Percentiles rank a stretch among this genome's conserved stretches.
These are phyloP conservation scores for Sardinella longiceps DNA, from an alignment of 2,797 vertebrate species.

Conservation along the genomic window DNA sequence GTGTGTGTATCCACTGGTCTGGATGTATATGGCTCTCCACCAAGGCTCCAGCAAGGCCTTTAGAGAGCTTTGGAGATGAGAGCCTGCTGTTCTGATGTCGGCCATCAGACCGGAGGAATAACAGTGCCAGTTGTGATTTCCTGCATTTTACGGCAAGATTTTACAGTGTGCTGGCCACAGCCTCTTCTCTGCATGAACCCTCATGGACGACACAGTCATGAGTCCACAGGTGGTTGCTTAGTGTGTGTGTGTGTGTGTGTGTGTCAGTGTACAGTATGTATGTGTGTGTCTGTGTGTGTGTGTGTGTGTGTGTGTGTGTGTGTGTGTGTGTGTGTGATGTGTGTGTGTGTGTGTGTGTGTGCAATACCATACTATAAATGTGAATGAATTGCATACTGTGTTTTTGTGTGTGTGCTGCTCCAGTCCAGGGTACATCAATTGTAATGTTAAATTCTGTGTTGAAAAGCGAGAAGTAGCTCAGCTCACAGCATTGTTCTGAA, in stretches of 20 bases:
- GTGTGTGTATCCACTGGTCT: not conserved
- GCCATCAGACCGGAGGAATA: constrained; percentile 68
- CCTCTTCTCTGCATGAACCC: constrained; percentile 57
- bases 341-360: not conserved
- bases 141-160: constrained; percentile 64
- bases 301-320: not conserved
- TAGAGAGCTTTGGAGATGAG: constrained; percentile 52
- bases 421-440: not conserved
- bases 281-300: not conserved
- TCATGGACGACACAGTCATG: constrained; percentile 37
- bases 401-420: not conserved
- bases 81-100: constrained; percentile 66
- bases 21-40: too few species aligned
- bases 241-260: constrained; percentile 39
- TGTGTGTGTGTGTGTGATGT: not conserved
- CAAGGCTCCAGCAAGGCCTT: too few species aligned
- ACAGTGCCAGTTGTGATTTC: constrained; percentile 69
- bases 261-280: not conserved
- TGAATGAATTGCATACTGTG: not conserved
- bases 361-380: not conserved
- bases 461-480: too few species aligned
- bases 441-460: not conserved
- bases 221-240: constrained; percentile 4
- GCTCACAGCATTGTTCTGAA: not conserved
- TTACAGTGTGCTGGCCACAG: constrained; percentile 38